These are phyloP conservation scores for Magallana angulata DNA, from an alignment of 1,140 invertebrate species.

Conservation along the genomic window DNA sequence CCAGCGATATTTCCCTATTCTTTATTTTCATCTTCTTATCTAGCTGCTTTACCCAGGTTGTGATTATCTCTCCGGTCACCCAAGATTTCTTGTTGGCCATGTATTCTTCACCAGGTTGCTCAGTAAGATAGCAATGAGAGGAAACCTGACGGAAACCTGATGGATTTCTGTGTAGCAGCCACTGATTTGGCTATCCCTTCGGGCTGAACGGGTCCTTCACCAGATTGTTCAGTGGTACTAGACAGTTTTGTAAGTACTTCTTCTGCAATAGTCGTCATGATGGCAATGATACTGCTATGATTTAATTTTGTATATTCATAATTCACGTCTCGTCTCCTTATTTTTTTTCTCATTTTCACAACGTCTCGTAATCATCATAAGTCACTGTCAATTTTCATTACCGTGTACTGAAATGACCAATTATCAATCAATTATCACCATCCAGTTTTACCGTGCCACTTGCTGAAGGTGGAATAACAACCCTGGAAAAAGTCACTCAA, in stretches of 20 bases:
- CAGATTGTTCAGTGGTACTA: constrained; percentile 22
- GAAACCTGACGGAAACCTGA: too few relatives aligned
- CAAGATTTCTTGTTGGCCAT: constrained; percentile 8
- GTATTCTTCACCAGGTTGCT: neutral
- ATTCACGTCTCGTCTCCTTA: neutral
- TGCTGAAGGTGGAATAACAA: too few relatives aligned
- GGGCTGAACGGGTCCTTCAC: neutral
- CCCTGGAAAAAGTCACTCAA: too few relatives aligned
- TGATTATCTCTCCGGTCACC: constrained; percentile 13
- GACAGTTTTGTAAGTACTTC: neutral
- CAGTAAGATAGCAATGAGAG: too few relatives aligned
- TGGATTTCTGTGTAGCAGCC: neutral
- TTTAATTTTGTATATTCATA: neutral
- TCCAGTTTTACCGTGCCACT: too few relatives aligned
- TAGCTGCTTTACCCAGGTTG: constrained; percentile 1
- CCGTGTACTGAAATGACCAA: too few relatives aligned
- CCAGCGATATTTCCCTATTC: neutral
- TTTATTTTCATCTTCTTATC: neutral
- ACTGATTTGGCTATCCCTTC: constrained; percentile 30
- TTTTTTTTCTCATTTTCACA: neutral
- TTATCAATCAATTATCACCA: too few relatives aligned
- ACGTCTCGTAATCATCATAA: neutral
- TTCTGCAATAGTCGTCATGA: constrained; percentile 25
- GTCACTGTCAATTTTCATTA: too few relatives aligned
- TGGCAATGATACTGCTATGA: neutral